Conservation (phyloP, 2,888 invertebrate species). For the Phania funesta region DNA sequence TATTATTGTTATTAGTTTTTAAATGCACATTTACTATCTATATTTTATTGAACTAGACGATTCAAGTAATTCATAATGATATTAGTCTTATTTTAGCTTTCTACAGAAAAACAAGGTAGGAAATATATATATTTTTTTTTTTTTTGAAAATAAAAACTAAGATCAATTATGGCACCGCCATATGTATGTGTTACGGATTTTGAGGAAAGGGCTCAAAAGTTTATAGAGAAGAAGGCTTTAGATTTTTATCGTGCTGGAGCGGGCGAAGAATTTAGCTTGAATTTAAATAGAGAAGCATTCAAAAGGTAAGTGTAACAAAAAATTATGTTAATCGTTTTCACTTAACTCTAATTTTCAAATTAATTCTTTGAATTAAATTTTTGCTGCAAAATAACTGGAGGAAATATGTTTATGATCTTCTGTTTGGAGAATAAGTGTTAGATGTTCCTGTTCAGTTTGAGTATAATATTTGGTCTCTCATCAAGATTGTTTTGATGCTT, state of each 20-base stretch:
- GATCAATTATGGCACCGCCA: slow-evolving; percentile 31
- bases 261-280: slow-evolving; percentile 87
- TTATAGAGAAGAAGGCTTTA: slow-evolving; percentile 85
- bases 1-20: slow-evolving; percentile 7
- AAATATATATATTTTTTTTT: neutral
- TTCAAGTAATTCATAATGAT: neutral
- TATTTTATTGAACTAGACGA: slow-evolving; percentile 7
- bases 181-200: slow-evolving; percentile 88
- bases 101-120: neutral
- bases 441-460: too few relatives aligned
- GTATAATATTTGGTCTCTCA: too few relatives aligned
- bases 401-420: too few relatives aligned
- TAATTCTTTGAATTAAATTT: too few relatives aligned
- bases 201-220: slow-evolving; percentile 85
- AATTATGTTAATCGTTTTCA: too few relatives aligned
- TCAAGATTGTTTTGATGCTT: too few relatives aligned
- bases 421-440: too few relatives aligned
- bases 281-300: slow-evolving; percentile 88
- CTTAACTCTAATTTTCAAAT: too few relatives aligned
- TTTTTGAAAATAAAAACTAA: neutral
- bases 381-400: too few relatives aligned
- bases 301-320: slow-evolving; percentile 81
- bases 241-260: slow-evolving; percentile 95
- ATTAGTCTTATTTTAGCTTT: slow-evolving; percentile 31
- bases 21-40: neutral